Base-by-base conservation (phyloP, 2,797 vertebrate species). In the Gymnodraco acuticeps region DNA sequence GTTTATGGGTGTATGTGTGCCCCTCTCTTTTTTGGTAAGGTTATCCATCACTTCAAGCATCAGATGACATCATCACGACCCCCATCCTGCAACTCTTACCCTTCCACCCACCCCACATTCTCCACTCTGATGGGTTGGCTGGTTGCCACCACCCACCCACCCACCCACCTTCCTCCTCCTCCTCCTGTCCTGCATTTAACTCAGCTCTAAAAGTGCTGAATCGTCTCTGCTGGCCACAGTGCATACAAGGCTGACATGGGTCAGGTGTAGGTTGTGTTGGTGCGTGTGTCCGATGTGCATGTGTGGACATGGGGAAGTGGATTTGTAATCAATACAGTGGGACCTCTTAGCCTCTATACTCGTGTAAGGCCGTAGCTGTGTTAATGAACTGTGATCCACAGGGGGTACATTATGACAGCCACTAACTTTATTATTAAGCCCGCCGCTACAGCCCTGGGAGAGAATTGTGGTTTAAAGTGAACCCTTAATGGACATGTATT, bases 371-470 rank as follows among this genome's bases (percentile, higher is more conserved):
- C 50, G 61, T 41, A 72, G 81, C 74, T 60, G 85, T 64, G 80
- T 89, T 92, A 93, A 94, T 94, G 92, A 92, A 90, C 85, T 92
- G 81, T 58, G 85, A 85, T 87, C 85, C 88, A 83, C 73, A 55
- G 77, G 83, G 88, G 84, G 75, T 89, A 87, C 88, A 93, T 93
- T 90, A 93, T 91, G 88, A 92, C 81, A 88, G 79, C 74, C 70
- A 20, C 89, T 92, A 90, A 91, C 90, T 88, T 94, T 92, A 93
- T 93, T 91, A 93, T 91, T 90, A 87, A 87, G 83, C 81, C 72
- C 75, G 61, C 52, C 23, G 52, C 62, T 78, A 17, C n/a, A 72
- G 76, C 76, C 64, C 75, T 58, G 52, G 60, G 74, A 83, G 77
- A 74, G 77, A 65, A 80, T 64, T 72, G 81, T 78, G 75, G 80